phyloP scores from a whole-genome alignment of 2,888 invertebrate species.

The Eucera pruinosa region DNA sequence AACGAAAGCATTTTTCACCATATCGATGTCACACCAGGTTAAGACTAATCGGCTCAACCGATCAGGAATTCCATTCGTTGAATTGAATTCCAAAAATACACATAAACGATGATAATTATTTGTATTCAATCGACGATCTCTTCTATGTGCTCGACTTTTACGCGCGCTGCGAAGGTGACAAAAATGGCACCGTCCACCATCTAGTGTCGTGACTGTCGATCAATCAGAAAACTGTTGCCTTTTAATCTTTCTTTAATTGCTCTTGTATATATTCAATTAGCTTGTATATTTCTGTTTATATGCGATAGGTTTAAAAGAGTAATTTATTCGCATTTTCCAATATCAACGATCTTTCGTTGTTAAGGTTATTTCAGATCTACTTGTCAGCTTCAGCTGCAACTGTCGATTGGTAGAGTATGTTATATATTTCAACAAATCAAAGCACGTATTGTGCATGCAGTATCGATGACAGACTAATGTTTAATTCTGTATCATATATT shows the following conservation, averaged over 20 bases:
- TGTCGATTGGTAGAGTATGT: conserved; percentile 20
- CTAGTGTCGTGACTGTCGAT: conserved; percentile 44
- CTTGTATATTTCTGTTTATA: neutral
- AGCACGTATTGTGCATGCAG: neutral
- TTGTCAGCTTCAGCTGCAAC: conserved; percentile 37
- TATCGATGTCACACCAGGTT: conserved; percentile 35
- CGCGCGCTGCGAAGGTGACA: conserved; percentile 55
- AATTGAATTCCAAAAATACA: neutral
- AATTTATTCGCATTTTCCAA: conserved; percentile 7
- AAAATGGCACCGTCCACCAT: conserved; percentile 69
- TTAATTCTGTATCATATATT: conserved; percentile 11
- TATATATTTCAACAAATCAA: conserved; percentile 12
- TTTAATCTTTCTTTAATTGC: neutral
- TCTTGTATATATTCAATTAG: neutral
- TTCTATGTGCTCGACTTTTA: conserved; percentile 38
- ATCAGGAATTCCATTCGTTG: conserved; percentile 15
- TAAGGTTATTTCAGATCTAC: conserved; percentile 50
- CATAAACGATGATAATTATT: conserved; percentile 14
- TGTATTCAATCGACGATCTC: conserved; percentile 21
- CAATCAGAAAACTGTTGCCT: conserved; percentile 34
- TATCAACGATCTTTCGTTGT: conserved; percentile 19
- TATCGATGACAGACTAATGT: conserved; percentile 5
- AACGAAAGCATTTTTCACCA: conserved; percentile 44
- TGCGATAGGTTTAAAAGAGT: neutral
- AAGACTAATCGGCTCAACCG: conserved; percentile 27